Percentiles rank a stretch among this genome's conserved stretches.
These are phyloP conservation scores for Trichechus manatus DNA, from an alignment of 2,113 vertebrate species.

Conservation along the genomic window DNA sequence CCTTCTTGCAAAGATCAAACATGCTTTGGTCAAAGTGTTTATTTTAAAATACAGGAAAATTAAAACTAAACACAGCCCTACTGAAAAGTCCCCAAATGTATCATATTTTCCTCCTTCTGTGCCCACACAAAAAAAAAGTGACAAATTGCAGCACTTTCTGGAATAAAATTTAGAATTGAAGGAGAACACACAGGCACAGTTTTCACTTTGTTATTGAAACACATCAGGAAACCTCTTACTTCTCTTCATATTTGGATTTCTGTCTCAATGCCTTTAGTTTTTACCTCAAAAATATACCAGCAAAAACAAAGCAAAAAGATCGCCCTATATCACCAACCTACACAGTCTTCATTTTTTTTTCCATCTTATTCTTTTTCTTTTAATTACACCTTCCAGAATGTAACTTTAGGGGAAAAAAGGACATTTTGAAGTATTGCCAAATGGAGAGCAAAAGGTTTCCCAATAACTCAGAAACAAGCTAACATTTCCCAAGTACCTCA, in stretches of 20 bases:
- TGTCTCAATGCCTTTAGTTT: slow-evolving; percentile 58
- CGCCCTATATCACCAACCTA: not conserved
- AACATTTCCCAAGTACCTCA: slow-evolving; percentile 26
- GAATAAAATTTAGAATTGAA: slow-evolving; percentile 77
- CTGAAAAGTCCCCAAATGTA: slow-evolving; percentile 81
- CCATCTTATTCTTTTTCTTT: not conserved
- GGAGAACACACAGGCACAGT: slow-evolving; percentile 62
- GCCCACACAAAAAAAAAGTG: slow-evolving; percentile 75
- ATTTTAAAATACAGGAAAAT: slow-evolving; percentile 90
- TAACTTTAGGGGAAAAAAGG: slow-evolving; percentile 12
- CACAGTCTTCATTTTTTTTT: not conserved
- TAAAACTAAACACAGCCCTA: slow-evolving; percentile 86
- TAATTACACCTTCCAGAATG: not conserved
- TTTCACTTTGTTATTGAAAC: slow-evolving; percentile 71
- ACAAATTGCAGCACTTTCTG: slow-evolving; percentile 67
- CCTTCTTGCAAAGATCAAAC: slow-evolving; percentile 89
- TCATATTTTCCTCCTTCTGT: slow-evolving; percentile 80
- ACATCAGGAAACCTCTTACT: slow-evolving; percentile 70
- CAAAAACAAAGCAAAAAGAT: slow-evolving; percentile 2
- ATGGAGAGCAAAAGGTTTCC: slow-evolving; percentile 30
- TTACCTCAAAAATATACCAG: slow-evolving; percentile 47
- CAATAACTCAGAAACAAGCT: slow-evolving; percentile 52
- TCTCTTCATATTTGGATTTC: slow-evolving; percentile 72
- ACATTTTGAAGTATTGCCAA: slow-evolving; percentile 69
- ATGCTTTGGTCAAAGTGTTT: slow-evolving; percentile 83